Percentiles rank a stretch among this genome's conserved stretches.
Evolutionary conservation across 2,113 vertebrate species (phyloP).

Genomic region (Lota lota): DNA sequence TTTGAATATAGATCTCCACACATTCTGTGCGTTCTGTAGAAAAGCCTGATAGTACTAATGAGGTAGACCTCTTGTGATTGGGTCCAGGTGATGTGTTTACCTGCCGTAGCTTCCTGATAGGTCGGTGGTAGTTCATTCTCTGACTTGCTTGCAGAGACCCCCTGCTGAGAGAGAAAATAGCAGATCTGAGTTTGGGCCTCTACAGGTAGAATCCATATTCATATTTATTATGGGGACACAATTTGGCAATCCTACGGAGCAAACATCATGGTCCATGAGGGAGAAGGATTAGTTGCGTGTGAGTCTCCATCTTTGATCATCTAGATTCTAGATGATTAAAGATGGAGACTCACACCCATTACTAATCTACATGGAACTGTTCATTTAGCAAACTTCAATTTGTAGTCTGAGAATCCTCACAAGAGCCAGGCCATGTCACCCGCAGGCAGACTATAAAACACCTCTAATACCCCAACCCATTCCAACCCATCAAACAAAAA

Average conservation of each 20-base stretch:
- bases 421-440: background rate
- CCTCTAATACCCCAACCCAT: background rate
- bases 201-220: background rate
- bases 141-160: slow-evolving; percentile 72
- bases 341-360: background rate
- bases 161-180: slow-evolving; percentile 63
- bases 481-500: background rate
- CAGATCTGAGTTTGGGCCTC: background rate
- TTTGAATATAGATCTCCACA: no score
- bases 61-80: no score
- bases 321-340: background rate
- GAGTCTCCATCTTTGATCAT: slow-evolving; percentile 5
- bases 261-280: slow-evolving; percentile 27
- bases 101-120: slow-evolving; percentile 67
- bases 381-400: background rate
- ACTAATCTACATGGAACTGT: background rate
- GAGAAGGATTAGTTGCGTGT: slow-evolving; percentile 23
- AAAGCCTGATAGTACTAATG: no score
- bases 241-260: background rate
- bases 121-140: slow-evolving; percentile 63
- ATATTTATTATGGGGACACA: background rate
- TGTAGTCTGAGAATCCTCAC: background rate
- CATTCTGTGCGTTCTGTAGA: no score
- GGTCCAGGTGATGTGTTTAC: slow-evolving; percentile 46
- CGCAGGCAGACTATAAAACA: background rate